A percentile compares a stretch with the other conserved stretches of the same genome.
Evolutionary conservation across 2,888 invertebrate species (phyloP).

Genomic region (Liposcelis brunnea): DNA sequence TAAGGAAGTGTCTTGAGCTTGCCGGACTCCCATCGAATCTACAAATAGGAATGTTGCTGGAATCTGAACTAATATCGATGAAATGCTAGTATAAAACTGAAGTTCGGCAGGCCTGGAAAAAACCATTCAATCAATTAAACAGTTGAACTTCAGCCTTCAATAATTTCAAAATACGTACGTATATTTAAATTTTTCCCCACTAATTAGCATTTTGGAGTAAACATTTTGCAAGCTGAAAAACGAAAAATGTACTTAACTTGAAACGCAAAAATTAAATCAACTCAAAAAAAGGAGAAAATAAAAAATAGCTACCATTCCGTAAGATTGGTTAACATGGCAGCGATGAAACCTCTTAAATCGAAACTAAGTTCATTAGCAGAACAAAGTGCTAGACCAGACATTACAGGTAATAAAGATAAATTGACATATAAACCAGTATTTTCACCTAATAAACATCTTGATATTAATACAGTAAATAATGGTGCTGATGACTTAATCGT

Average conservation of each 20-base stretch:
- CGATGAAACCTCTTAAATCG: conserved; percentile 49
- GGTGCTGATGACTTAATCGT: conserved; percentile 68
- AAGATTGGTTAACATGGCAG: conserved; percentile 59
- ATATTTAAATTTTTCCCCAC: conserved; percentile 53
- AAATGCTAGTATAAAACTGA: conserved; percentile 60
- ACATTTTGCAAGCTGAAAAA: conserved; percentile 51
- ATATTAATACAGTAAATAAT: conserved; percentile 57
- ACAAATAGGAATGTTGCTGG: conserved; percentile 49
- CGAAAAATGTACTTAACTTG: too few relatives aligned
- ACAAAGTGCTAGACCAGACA: conserved; percentile 57
- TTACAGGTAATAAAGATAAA: conserved; percentile 55
- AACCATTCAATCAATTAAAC: too few relatives aligned
- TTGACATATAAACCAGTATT: conserved; percentile 47
- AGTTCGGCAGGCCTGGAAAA: conserved; percentile 50
- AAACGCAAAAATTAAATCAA: too few relatives aligned
- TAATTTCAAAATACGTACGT: conserved; percentile 36
- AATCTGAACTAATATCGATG: conserved; percentile 53
- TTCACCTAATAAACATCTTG: conserved; percentile 39
- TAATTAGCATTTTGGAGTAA: conserved; percentile 58
- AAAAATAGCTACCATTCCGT: conserved; percentile 43
- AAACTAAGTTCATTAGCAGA: conserved; percentile 63
- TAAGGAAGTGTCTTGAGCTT: conserved; percentile 27
- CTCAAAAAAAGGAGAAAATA: too few relatives aligned
- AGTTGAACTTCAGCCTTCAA: too few relatives aligned
- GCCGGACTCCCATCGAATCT: conserved; percentile 33